Base-by-base conservation (phyloP, 2,797 vertebrate species). In the Darevskia mixta region DNA sequence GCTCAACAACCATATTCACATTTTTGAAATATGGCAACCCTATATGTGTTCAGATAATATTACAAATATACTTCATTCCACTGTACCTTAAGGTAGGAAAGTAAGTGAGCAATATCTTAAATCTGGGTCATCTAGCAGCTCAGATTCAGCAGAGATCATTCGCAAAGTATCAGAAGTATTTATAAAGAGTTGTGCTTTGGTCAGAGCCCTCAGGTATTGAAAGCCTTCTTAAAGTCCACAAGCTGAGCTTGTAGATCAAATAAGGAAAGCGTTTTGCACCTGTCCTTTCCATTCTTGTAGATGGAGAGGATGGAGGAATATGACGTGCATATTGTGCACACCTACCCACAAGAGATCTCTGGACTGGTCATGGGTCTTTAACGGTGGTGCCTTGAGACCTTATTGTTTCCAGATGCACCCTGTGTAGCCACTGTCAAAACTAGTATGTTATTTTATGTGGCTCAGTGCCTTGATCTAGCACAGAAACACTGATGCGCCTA, bases 401-500 rank as follows among this genome's bases (percentile, higher is more conserved):
- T 88, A 13, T 45, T 81, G 69, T 73, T 88, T 85, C 58, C 23
- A 27, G 35, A 25, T 67, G 35, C 43, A 67, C 79, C 23, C 45
- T 38, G 3, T 90, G 41, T 38, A 27, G 43, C 8, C 4, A 32
- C 55, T 79, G 23, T 75, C 58, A 15, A 49, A 93, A 1, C 3
- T 38, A 86, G 72, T 87, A 41, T 61, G 49, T 61, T 82, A 29
- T 29, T 80, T 83, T 64, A 55, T 69, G 15, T 58, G 29, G 32
- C 43, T 6, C 29, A 49, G 10, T 45, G 43, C 27, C 88, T 84
- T 90, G 17, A 85, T 82, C 11, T 71, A 2, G 25, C 69, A 69
- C 61, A 43, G 66, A 67, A 93, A 93, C 89, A 55, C 58, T 41
- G 32, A 73, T 25, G 13, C 71, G 92, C 23, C 79, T 58, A 87